phyloP scores from a whole-genome alignment of 2,113 vertebrate genomes.

The Gopherus evgoodei region DNA sequence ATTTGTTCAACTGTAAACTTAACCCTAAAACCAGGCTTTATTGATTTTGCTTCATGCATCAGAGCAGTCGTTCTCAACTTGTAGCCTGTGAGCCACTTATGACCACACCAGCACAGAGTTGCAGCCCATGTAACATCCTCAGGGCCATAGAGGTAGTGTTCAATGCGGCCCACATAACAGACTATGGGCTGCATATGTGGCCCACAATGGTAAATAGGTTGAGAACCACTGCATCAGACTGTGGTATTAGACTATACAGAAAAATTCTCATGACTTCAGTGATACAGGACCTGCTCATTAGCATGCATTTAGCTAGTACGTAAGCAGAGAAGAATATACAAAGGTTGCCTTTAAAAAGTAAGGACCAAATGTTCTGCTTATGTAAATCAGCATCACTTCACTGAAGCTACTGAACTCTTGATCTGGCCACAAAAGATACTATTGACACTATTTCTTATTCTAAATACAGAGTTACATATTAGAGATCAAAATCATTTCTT shows the following conservation, averaged over 20 bases:
- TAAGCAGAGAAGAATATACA: fast-evolving
- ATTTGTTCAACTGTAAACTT: constrained; percentile 27
- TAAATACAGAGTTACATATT: background rate
- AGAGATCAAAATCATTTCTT: background rate
- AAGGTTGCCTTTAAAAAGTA: background rate
- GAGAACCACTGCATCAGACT: background rate
- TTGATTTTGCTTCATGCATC: background rate
- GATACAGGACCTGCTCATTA: background rate
- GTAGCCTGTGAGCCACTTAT: too few species aligned
- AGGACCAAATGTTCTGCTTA: background rate
- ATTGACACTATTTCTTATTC: background rate
- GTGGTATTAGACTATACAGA: background rate
- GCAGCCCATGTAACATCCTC: too few species aligned
- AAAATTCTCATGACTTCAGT: background rate
- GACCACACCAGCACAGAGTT: too few species aligned
- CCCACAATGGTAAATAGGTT: too few species aligned
- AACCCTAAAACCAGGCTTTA: constrained; percentile 13
- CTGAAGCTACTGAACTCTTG: background rate
- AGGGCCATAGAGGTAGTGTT: too few species aligned
- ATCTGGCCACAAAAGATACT: background rate
- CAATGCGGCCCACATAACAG: too few species aligned
- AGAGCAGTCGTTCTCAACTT: background rate
- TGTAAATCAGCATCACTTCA: background rate
- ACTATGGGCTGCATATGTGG: too few species aligned
- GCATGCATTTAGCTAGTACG: fast-evolving